Base-by-base conservation (phyloP, 2,888 invertebrate genomes). In the Oscheius sp. region DNA sequence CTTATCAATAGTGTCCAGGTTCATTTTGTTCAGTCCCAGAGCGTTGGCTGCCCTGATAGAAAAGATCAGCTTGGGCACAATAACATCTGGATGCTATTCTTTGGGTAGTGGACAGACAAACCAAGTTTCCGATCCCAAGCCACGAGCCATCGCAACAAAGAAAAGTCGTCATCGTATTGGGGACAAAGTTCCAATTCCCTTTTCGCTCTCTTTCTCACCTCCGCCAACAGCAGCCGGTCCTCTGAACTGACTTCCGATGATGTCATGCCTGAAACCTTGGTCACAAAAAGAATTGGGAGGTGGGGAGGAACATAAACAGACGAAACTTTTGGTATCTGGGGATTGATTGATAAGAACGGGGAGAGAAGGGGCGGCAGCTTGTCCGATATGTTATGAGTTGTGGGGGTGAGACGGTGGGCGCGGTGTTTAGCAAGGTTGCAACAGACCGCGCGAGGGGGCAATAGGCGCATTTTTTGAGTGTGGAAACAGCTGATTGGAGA, bases 101-200 rank as follows among this genome's bases (percentile, higher is more conserved):
- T 13, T 21, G 57, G 42, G 9, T 3, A 35, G 7, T 35, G 21
- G 2, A n/a, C 62, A 33, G 65, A 74, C 74, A 53, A 37, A 85
- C 85, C 85, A 47, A 86, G 63, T 53, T 86, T 79, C n/a, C 84
- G 70, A 74, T 86, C 84, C 86, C 86, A 86, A 76, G 86, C 86
- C 57, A 86, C 76, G n/a, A 86, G 74, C 86, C 86, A 86, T 70
- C 86, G 75, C 74, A 84, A 76, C 62, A 86, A 58, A 1, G 84
- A 81, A 37, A 79, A 78, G 63, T 84, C 83, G 58, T 83, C 83
- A 63, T 79, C 76, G 68, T 85, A 86, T 4, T 76, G 81, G 2
- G 84, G 84, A 9, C 84, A 81, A 21, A 85, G 70, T 58, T 80
- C 75, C 35, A 86, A 70, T 59, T 86, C 85, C 48, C 48, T 63